A percentile compares a stretch with the other conserved stretches of the same genome.
Evolutionary conservation across 2,113 vertebrate genomes (phyloP).

Genomic region (Vulpes vulpes): DNA sequence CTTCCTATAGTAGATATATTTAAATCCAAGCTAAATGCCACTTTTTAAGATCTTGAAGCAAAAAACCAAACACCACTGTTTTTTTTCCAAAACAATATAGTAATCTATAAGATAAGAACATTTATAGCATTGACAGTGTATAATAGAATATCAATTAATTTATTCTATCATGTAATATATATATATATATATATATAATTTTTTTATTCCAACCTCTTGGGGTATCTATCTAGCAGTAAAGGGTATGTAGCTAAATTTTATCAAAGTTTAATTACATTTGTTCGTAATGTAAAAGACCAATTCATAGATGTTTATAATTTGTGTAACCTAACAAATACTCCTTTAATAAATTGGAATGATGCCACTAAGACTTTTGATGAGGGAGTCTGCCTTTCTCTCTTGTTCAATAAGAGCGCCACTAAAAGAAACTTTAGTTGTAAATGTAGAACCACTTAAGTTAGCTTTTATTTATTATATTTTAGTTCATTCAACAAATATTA

Average conservation of each 20-base stretch:
- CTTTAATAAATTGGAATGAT: not conserved
- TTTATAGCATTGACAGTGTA: not conserved
- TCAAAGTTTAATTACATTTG: not conserved
- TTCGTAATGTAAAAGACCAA: not conserved
- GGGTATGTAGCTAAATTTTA: not conserved
- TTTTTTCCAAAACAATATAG: constrained; percentile 60
- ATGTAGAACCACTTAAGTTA: not conserved
- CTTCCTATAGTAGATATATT: not conserved
- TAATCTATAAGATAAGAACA: constrained; percentile 28
- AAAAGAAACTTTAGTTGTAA: not conserved
- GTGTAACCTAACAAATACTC: not conserved
- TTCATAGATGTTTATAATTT: not conserved
- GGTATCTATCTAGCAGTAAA: not conserved
- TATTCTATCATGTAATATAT: not conserved
- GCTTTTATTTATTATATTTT: constrained; percentile 40
- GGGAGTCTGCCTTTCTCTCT: not conserved
- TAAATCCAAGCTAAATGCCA: constrained; percentile 50
- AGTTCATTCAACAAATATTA: not conserved
- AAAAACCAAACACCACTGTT: not conserved
- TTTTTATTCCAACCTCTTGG: not conserved
- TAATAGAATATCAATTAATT: not conserved
- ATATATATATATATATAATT: not conserved
- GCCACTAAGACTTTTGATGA: not conserved
- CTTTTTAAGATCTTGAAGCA: constrained; percentile 10
- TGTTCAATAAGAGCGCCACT: not conserved